Conservation (phyloP, 2,888 invertebrate species). For the Tiliacea citrago region DNA sequence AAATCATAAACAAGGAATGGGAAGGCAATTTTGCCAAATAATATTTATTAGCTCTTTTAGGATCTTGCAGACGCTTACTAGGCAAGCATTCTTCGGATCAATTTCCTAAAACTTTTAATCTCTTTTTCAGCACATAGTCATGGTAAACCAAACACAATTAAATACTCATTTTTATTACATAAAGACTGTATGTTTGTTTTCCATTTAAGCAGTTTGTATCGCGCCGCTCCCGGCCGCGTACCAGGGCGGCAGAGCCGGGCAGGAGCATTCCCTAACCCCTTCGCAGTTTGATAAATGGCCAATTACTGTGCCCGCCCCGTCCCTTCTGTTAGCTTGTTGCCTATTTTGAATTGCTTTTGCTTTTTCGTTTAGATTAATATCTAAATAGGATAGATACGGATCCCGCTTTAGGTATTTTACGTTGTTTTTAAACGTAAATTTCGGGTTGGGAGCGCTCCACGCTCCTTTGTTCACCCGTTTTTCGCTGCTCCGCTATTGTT, state of each 20-base stretch:
- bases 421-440: conserved; percentile 91
- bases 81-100: not conserved
- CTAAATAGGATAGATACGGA: conserved; percentile 91
- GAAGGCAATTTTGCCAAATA: not conserved
- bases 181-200: conserved; percentile 76
- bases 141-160: conserved; percentile 49
- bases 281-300: conserved; percentile 91
- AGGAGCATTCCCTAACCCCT: conserved; percentile 89
- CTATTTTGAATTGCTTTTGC: conserved; percentile 91
- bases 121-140: conserved; percentile 6
- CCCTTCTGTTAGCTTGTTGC: conserved; percentile 91
- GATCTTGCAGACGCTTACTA: not conserved
- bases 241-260: conserved; percentile 83
- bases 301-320: conserved; percentile 89
- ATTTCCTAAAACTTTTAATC: not conserved
- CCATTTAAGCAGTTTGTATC: conserved; percentile 71
- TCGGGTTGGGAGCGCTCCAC: conserved; percentile 70
- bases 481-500: conserved; percentile 81
- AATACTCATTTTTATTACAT: conserved; percentile 61
- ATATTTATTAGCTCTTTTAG: not conserved
- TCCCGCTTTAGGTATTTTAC: conserved; percentile 89
- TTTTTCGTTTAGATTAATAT: conserved; percentile 91
- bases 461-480: conserved; percentile 81
- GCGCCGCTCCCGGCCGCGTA: conserved; percentile 71
- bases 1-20: not conserved